Percentiles rank a stretch among this genome's conserved stretches.
Conservation (phyloP, 2,888 invertebrate species). For the Drosophila anceps region DNA sequence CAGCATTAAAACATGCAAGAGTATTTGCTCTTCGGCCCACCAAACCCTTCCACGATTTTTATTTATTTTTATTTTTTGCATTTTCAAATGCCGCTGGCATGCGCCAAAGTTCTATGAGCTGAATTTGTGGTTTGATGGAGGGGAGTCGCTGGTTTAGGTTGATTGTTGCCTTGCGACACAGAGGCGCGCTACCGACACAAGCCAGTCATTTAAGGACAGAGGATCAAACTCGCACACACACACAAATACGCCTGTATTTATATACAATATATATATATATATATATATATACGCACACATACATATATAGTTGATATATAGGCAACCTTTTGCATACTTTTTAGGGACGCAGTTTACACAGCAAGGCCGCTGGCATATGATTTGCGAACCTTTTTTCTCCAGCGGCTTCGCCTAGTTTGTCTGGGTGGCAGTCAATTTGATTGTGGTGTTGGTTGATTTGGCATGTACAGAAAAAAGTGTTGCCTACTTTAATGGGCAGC, state of each 20-base stretch:
- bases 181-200: conserved; percentile 35
- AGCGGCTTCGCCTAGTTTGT: conserved; percentile 24
- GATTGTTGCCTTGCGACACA: conserved; percentile 30
- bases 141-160: conserved; percentile 10
- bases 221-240: conserved; percentile 41
- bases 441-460: conserved; percentile 37
- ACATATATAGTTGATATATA: conserved; percentile 25
- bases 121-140: conserved; percentile 37
- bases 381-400: conserved; percentile 46
- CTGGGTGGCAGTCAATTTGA: conserved; percentile 40
- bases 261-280: conserved; percentile 6
- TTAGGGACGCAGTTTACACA: conserved; percentile 48
- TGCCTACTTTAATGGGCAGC: conserved; percentile 57
- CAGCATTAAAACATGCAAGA: conserved; percentile 1
- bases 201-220: conserved; percentile 66
- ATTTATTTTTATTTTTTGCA: conserved; percentile 29
- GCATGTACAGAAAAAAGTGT: conserved; percentile 52
- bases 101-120: conserved; percentile 67
- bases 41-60: not conserved
- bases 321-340: conserved; percentile 66
- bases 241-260: conserved; percentile 4
- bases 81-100: conserved; percentile 46
- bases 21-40: conserved; percentile 2
- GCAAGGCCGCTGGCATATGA: conserved; percentile 33
- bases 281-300: not conserved